Evolutionary conservation across 2,888 invertebrate genomes (phyloP), one percentile per base, ranked within the genome.

Genomic region (Macropis europaea): DNA sequence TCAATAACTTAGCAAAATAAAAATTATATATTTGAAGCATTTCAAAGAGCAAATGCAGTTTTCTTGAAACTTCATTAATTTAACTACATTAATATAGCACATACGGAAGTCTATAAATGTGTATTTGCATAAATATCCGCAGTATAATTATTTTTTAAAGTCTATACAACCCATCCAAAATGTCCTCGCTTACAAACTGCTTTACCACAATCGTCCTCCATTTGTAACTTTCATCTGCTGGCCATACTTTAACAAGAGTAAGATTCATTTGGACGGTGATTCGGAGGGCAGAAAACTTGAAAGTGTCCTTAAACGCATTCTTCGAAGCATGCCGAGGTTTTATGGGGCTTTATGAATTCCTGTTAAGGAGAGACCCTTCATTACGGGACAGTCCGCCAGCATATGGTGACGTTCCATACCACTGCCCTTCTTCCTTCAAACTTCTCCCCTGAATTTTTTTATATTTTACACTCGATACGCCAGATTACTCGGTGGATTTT

Each of bases 401-500:
- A 81, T 73, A 73, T 81, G 81, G 80, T 32, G 62, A 50, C 48
- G n/a, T 50, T 57, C 32, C 47, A 34, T 75, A 57, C 69, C 52
- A 40, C 24, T 34, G 32, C 11, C n/a, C 0, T 48, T 43, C 61
- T 54, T 53, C 64, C 42, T 42, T 50, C 19, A 6, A 53, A n/a
- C 11, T 57, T 30, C 22, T 2, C 19, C 52, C 34, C 42, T 13
- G 0, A 28, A 45, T 57, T 69, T 66, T 50, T 64, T 53, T 47
- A 52, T 30, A 38, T 47, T 52, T 67, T 56, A 62, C 64, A 40
- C 74, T 42, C 54, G 75, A 77, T 76, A 62, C 52, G 73, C 64
- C 62, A 57, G 73, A 79, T 81, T 73, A 72, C 47, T 48, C 62
- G 63, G 50, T 69, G 53, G 72, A 74, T 81, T 80, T 67, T 50